These are phyloP conservation scores for Gymnoscelis rufifasciata DNA, from an alignment of 2,888 invertebrate genomes.

Conservation along the genomic window DNA sequence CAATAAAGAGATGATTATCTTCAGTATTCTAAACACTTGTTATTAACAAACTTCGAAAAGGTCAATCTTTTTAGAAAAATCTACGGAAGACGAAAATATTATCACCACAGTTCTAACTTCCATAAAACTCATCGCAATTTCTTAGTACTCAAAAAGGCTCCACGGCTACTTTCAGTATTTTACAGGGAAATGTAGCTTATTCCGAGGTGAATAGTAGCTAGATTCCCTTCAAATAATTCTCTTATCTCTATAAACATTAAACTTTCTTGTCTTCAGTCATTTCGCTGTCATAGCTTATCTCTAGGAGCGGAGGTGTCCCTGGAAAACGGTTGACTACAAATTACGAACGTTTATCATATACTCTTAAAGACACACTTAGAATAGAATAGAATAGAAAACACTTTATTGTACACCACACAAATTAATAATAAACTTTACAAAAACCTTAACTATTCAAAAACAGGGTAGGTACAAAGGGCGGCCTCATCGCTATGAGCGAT, in stretches of 20 bases:
- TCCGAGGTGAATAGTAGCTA: background rate
- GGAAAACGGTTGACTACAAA: background rate
- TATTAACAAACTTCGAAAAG: no score
- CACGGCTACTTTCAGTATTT: background rate
- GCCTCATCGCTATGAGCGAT: no score
- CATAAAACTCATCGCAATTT: background rate
- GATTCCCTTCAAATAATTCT: constrained; percentile 3
- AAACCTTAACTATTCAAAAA: no score
- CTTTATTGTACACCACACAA: no score
- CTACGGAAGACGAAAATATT: no score
- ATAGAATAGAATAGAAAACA: no score
- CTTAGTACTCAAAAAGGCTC: background rate
- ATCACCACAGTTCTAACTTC: background rate
- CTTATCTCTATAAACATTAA: constrained; percentile 13
- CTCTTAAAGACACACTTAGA: no score
- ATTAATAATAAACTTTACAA: no score
- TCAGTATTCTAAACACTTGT: no score
- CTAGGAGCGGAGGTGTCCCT: background rate
- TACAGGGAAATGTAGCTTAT: constrained; percentile 2
- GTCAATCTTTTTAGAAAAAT: no score
- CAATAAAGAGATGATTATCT: no score
- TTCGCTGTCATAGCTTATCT: constrained; percentile 23
- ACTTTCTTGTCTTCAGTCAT: constrained; percentile 17
- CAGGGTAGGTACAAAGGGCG: no score
- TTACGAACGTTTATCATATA: background rate